Evolutionary conservation across 1,140 invertebrate species (phyloP).

Genomic region (Pseudobourletiella spinata): DNA sequence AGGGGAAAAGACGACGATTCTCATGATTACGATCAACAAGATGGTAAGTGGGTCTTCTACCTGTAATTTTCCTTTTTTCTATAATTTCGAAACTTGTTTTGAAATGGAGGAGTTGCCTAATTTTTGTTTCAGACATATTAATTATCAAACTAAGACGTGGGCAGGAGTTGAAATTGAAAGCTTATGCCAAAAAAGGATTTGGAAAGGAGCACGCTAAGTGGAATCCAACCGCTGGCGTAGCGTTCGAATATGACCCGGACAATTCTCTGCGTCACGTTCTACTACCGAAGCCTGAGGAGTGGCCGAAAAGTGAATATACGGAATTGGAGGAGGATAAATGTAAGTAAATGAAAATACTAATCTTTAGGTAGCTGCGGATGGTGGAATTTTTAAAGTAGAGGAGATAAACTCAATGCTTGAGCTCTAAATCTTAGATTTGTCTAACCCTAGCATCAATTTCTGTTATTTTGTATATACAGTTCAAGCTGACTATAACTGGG

Average conservation of each 20-base stretch:
- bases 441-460: too few relatives aligned
- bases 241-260: slow-evolving; percentile 99
- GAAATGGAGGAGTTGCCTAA: too few relatives aligned
- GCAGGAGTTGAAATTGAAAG: slow-evolving; percentile 88
- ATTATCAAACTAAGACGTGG: slow-evolving; percentile 97
- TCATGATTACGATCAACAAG: slow-evolving; percentile 83
- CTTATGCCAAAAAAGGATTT: slow-evolving; percentile 92
- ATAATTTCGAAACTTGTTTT: too few relatives aligned
- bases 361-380: too few relatives aligned
- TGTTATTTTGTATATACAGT: slow-evolving; percentile 47
- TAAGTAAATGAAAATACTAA: slow-evolving; percentile 43
- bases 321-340: slow-evolving; percentile 86
- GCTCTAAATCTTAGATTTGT: too few relatives aligned
- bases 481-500: slow-evolving; percentile 86
- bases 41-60: too few relatives aligned
- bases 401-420: too few relatives aligned
- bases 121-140: slow-evolving; percentile 61
- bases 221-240: slow-evolving; percentile 96
- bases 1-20: slow-evolving; percentile 81
- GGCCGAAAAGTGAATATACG: slow-evolving; percentile 96
- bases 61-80: too few relatives aligned
- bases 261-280: slow-evolving; percentile 93
- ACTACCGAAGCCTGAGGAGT: slow-evolving; percentile 95
- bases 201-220: slow-evolving; percentile 99
- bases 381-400: too few relatives aligned